A percentile compares a stretch with the other conserved stretches of the same genome.
Conservation (phyloP, 2,888 invertebrate genomes). For the Scaptomyza polygonia region DNA sequence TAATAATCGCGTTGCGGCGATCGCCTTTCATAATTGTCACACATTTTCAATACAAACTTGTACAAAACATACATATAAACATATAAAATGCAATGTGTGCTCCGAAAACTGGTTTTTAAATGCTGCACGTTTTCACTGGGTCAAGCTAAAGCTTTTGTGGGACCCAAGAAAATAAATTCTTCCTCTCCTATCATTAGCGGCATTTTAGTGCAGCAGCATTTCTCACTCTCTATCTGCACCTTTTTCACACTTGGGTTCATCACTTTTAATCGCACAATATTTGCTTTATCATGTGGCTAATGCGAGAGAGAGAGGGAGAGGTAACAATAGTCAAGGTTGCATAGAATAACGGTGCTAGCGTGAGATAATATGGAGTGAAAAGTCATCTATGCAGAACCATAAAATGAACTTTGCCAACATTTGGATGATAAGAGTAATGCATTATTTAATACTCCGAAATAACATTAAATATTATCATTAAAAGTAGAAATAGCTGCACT, state of each 20-base stretch:
- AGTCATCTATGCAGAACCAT: background rate
- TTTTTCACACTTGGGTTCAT: constrained; percentile 23
- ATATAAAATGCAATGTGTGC: constrained; percentile 17
- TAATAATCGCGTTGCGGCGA: constrained; percentile 61
- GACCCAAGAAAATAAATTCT: constrained; percentile 2
- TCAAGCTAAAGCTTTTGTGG: constrained; percentile 23
- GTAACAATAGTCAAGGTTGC: constrained; percentile 54
- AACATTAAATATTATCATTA: background rate
- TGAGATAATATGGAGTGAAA: constrained; percentile 9
- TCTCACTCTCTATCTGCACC: constrained; percentile 12
- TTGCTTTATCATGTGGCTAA: constrained; percentile 61
- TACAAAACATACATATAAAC: too few species aligned
- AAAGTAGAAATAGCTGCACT: constrained; percentile 1
- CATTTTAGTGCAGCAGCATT: constrained; percentile 55
- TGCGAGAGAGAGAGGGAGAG: constrained; percentile 24
- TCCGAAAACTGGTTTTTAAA: constrained; percentile 55
- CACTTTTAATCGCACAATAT: constrained; percentile 47
- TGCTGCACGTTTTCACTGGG: constrained; percentile 42
- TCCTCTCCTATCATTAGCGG: constrained; percentile 51
- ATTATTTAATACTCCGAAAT: background rate
- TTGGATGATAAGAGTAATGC: background rate
- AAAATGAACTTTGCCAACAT: constrained; percentile 6
- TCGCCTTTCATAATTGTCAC: constrained; percentile 77
- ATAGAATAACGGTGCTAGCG: constrained; percentile 50
- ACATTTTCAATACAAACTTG: constrained; percentile 57